phyloP scores from a whole-genome alignment of 2,797 vertebrate genomes.

The Aldrovandia affinis region DNA sequence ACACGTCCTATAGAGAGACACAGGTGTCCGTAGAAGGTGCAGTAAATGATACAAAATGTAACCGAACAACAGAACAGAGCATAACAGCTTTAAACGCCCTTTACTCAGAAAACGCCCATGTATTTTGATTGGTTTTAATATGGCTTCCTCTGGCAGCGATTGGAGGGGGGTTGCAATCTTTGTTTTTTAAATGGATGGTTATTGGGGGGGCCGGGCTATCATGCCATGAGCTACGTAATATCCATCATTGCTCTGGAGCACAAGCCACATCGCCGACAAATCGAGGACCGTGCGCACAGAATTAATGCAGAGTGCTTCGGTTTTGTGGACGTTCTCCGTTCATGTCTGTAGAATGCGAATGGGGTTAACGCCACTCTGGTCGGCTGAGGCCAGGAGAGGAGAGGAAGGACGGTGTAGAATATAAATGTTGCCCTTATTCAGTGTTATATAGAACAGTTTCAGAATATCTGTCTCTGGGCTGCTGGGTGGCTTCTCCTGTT shows the following conservation, averaged over 20 bases:
- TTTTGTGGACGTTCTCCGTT: background rate
- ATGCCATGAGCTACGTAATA: background rate
- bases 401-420: background rate
- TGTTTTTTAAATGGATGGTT: background rate
- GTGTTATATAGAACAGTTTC: background rate
- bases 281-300: background rate
- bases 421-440: background rate
- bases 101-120: too few species aligned
- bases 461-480: background rate
- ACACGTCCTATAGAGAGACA: too few species aligned
- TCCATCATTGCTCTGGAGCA: background rate
- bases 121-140: background rate
- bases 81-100: background rate
- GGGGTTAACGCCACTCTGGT: background rate
- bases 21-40: background rate
- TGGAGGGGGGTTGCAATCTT: background rate
- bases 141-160: background rate
- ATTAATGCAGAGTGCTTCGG: background rate
- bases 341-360: background rate
- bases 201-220: background rate
- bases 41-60: background rate
- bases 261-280: background rate
- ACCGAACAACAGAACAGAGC: background rate
- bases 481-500: too few species aligned
- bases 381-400: background rate